Evolutionary conservation across 2,113 vertebrate genomes (phyloP), one percentile per base, ranked within the genome.

Genomic region (Zosterops lateralis): DNA sequence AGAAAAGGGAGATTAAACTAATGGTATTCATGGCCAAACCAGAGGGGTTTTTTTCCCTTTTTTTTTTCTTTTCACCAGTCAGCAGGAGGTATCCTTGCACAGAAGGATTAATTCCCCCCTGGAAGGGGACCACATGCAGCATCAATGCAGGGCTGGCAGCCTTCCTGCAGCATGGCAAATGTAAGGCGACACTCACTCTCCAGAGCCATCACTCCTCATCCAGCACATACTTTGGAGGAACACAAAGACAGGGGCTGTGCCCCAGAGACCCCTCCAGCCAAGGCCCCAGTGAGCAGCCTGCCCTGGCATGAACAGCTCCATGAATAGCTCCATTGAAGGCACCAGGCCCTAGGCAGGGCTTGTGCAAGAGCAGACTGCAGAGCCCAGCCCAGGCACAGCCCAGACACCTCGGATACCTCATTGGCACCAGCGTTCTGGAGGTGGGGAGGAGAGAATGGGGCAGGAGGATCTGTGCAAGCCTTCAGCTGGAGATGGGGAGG

Each of bases 41-140:
- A 36, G 45, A 54, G 12, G 13, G 48, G 12, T 9, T 2, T 24
- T 54, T 54, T 54, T 19, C 7, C 9, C 16, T 17, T 34, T 54
- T 7, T 11, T 6, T 3, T 90, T 86, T 17, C 57, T 93, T 65
- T 91, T 94, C 76, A 83, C 64, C 84, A 71, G 85, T 84, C 94
- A 90, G 60, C 93, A 47, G 95, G 93, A 96, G 93, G 92, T 94
- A 94, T 89, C 95, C 93, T 58, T 83, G 89, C 93, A 74, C 7
- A 94, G 87, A 94, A 85, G 89, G 89, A 90, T 79, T 95, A 93
- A 82, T 84, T 86, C 42, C 81, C 62, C 78, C 81, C 81, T 72
- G 77, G 84, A 96, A 96, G 50, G 89, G 89, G 85, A 94, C 92
- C 96, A 95, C 92, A 94, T 95, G 96, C 92, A 95, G 92, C 92